Evolutionary conservation across 1,140 invertebrate genomes (phyloP).

Genomic region (Sesamia nonagrioides): DNA sequence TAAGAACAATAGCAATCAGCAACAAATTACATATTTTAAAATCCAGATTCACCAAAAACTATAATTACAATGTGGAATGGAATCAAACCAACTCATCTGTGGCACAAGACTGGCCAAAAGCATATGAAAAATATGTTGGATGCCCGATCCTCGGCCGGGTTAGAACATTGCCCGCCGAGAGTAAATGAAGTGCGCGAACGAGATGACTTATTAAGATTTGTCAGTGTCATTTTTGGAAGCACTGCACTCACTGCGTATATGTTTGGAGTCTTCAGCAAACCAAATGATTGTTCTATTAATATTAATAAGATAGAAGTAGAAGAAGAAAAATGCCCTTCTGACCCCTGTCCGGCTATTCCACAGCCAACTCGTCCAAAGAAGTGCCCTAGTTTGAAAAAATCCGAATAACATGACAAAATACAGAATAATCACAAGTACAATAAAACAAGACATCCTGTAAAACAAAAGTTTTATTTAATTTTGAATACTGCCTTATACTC

Average conservation of each 20-base stretch:
- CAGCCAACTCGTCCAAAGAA: background rate
- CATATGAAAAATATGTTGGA: conserved; percentile 64
- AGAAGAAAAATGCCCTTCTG: background rate
- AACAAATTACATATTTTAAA: no score
- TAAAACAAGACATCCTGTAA: no score
- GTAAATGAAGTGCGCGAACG: background rate
- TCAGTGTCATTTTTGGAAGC: conserved; percentile 40
- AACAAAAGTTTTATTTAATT: no score
- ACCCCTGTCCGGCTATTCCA: background rate
- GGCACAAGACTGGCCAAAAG: conserved; percentile 65
- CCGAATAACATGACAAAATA: no score
- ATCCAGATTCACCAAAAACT: background rate
- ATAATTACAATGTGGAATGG: conserved; percentile 61
- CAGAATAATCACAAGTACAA: no score
- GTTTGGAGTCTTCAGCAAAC: conserved; percentile 57
- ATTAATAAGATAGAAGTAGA: background rate
- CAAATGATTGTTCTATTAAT: background rate
- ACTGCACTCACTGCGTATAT: conserved; percentile 54
- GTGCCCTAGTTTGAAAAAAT: background rate
- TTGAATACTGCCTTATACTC: no score
- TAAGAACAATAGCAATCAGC: no score
- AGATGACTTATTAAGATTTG: conserved; percentile 38
- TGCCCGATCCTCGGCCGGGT: conserved; percentile 49
- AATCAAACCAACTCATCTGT: conserved; percentile 72
- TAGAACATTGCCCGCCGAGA: background rate